phyloP scores from a whole-genome alignment of 2,888 invertebrate genomes.

The Kryphioiulus occultus region DNA sequence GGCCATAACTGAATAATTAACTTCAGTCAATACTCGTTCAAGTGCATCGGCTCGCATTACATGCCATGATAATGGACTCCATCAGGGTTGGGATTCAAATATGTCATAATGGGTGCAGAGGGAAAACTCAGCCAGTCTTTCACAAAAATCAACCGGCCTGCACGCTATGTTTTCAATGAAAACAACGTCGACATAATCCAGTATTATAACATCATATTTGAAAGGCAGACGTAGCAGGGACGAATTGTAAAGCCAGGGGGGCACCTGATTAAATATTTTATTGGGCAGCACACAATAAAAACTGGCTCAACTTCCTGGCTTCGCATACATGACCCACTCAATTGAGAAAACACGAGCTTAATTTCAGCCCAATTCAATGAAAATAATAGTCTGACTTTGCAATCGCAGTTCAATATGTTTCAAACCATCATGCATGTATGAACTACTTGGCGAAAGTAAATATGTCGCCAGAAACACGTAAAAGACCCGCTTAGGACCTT shows the following conservation, averaged over 20 bases:
- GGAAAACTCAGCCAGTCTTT: conserved; percentile 37
- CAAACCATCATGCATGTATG: neutral
- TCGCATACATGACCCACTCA: neutral
- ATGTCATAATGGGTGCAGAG: conserved; percentile 8
- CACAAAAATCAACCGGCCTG: neutral
- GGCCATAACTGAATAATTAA: conserved; percentile 40
- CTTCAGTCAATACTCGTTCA: conserved; percentile 33
- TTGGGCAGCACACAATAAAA: conserved; percentile 39
- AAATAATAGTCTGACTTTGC: too few species aligned
- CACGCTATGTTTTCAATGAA: conserved; percentile 44
- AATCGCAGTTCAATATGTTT: conserved; percentile 1
- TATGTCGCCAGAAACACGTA: neutral
- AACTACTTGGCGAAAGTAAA: neutral
- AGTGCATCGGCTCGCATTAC: conserved; percentile 42
- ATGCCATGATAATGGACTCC: neutral
- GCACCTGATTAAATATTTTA: conserved; percentile 46
- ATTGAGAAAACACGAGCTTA: neutral
- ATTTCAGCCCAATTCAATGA: neutral
- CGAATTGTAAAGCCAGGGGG: conserved; percentile 22
- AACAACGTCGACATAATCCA: conserved; percentile 39
- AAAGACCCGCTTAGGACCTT: neutral
- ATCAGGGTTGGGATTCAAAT: neutral
- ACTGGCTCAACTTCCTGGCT: conserved; percentile 46
- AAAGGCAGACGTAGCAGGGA: conserved; percentile 26
- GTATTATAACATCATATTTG: conserved; percentile 39